Conservation (phyloP, 1,140 invertebrate species). For the Scaptodrosophila lebanonensis region DNA sequence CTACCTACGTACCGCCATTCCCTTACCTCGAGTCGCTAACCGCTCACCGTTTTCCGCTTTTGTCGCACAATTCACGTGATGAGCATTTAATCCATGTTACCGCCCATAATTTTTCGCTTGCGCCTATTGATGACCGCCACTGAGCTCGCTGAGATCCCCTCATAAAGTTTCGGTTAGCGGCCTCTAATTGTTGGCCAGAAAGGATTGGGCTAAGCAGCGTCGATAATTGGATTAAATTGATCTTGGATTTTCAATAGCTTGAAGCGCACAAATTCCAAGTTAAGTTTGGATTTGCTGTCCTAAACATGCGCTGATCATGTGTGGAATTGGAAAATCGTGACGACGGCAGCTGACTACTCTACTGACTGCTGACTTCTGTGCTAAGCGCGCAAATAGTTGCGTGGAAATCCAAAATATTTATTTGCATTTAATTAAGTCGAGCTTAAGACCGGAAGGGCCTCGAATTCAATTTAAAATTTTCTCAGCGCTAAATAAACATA, state of each 20-base stretch:
- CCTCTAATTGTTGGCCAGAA: slow-evolving; percentile 45
- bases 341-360: not conserved
- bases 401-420: slow-evolving; percentile 66
- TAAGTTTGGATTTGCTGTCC: slow-evolving; percentile 50
- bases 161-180: slow-evolving; percentile 53
- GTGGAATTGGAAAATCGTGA: too few species aligned
- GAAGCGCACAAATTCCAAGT: slow-evolving; percentile 43
- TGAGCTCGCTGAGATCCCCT: slow-evolving; percentile 43
- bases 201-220: slow-evolving; percentile 51
- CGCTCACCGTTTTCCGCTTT: not conserved
- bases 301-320: slow-evolving; percentile 18
- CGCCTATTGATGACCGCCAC: slow-evolving; percentile 41
- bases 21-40: too few species aligned
- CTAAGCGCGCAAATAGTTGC: slow-evolving; percentile 36
- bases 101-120: slow-evolving; percentile 22
- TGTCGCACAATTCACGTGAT: not conserved
- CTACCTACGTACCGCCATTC: not conserved
- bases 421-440: slow-evolving; percentile 62
- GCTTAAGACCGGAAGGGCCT: too few species aligned
- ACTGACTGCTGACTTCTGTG: slow-evolving; percentile 28
- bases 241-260: slow-evolving; percentile 56
- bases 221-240: slow-evolving; percentile 58
- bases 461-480: slow-evolving; percentile 56
- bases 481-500: slow-evolving; percentile 31
- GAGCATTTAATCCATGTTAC: slow-evolving; percentile 4